Evolutionary conservation across 2,888 invertebrate genomes (phyloP).

Genomic region (Eilema griseolum): DNA sequence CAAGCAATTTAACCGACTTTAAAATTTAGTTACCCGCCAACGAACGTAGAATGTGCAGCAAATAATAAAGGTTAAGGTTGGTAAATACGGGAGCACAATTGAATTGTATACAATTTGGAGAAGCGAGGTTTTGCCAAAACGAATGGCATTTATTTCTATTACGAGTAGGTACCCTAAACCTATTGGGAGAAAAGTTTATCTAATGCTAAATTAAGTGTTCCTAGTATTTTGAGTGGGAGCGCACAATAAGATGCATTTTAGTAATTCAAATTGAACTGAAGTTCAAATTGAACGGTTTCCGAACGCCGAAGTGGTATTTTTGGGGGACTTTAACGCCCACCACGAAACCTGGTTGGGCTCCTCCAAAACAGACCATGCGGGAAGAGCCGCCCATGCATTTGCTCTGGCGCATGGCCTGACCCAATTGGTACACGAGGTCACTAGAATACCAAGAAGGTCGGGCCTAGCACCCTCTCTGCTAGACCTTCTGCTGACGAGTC

Average conservation of each 20-base stretch:
- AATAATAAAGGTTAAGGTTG: slow-evolving; percentile 32
- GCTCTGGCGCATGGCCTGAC: no score
- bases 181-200: neutral
- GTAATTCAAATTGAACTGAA: neutral
- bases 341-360: no score
- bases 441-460: no score
- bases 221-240: neutral
- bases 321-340: no score
- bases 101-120: slow-evolving; percentile 9
- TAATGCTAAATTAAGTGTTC: neutral
- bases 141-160: neutral
- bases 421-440: no score
- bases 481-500: no score
- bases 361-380: no score
- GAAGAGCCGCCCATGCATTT: no score
- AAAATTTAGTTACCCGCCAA: slow-evolving; percentile 49
- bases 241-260: neutral
- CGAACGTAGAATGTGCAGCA: slow-evolving; percentile 25
- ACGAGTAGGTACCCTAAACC: neutral
- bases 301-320: no score
- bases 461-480: no score
- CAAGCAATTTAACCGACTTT: slow-evolving; percentile 48
- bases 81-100: slow-evolving; percentile 19
- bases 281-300: neutral
- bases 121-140: neutral